A percentile compares a stretch with the other conserved stretches of the same genome.
These are phyloP conservation scores for Phymorhynchus buccinoides DNA, from an alignment of 1,140 invertebrate species.

Conservation along the genomic window DNA sequence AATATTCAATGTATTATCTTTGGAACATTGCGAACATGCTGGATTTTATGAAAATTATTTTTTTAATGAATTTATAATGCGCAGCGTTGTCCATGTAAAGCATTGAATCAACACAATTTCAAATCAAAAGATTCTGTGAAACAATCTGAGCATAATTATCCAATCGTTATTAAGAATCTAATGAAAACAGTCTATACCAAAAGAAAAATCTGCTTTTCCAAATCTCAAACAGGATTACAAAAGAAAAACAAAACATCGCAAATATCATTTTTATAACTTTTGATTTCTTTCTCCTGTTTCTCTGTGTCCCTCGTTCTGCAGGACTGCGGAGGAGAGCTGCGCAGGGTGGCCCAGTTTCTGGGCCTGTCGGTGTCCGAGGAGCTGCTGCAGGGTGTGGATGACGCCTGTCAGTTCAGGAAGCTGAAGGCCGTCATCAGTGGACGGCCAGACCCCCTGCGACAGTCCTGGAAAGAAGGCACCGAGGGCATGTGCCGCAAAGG, in stretches of 20 bases:
- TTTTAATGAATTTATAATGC: too few relatives aligned
- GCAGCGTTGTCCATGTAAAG: too few relatives aligned
- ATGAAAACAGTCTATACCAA: neutral
- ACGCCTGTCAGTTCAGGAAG: neutral
- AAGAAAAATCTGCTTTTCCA: neutral
- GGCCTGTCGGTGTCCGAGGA: neutral
- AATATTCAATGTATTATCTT: too few relatives aligned
- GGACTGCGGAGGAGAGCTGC: neutral
- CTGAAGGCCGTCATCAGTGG: neutral
- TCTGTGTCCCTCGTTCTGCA: neutral
- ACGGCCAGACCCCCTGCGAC: neutral
- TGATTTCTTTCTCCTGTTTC: neutral
- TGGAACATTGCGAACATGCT: too few relatives aligned
- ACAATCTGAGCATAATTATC: too few relatives aligned
- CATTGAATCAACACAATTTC: too few relatives aligned
- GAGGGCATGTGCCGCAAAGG: too few relatives aligned
- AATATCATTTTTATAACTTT: neutral
- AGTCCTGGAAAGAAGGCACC: neutral
- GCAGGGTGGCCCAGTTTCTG: neutral
- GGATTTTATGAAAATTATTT: too few relatives aligned
- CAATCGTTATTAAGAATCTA: neutral
- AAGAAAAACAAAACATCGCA: neutral
- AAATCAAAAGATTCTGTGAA: too few relatives aligned
- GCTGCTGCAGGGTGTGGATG: neutral
- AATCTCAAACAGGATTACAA: neutral